Conservation (phyloP, 2,888 invertebrate species). For the Chrysina gloriosa region DNA sequence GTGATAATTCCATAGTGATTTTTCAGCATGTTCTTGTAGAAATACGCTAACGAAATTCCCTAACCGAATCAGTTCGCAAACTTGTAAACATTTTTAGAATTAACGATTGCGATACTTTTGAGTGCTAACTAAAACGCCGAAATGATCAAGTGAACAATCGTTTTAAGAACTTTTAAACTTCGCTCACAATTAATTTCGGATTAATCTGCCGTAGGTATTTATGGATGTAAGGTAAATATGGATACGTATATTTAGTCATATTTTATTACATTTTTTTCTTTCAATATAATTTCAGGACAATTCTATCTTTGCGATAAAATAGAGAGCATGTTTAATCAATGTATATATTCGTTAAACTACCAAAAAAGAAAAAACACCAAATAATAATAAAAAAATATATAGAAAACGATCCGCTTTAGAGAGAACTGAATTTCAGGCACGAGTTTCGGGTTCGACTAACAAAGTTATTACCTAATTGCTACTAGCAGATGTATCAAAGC, state of each 20-base stretch:
- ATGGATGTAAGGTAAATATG: not conserved
- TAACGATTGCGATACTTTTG: no score
- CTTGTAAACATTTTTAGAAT: no score
- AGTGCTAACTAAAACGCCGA: no score
- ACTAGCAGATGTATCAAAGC: constrained; percentile 34
- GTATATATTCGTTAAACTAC: constrained; percentile 16
- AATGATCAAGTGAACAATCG: no score
- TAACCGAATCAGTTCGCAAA: no score
- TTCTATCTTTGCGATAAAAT: no score
- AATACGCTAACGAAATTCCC: no score
- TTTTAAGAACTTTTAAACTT: not conserved
- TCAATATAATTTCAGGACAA: not conserved
- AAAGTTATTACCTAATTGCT: constrained; percentile 36
- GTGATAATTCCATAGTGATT: no score
- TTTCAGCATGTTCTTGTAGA: no score
- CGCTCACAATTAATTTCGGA: no score
- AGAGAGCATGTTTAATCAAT: not conserved
- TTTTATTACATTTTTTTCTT: no score
- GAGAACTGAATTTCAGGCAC: constrained; percentile 37
- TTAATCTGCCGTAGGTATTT: not conserved
- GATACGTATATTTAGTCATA: not conserved
- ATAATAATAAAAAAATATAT: no score
- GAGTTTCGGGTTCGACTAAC: constrained; percentile 35
- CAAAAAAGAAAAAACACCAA: constrained; percentile 12
- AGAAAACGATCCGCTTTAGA: constrained; percentile 13